These are phyloP conservation scores for Gasterosteus nipponicus DNA, from an alignment of 2,113 vertebrate species.

Conservation along the genomic window DNA sequence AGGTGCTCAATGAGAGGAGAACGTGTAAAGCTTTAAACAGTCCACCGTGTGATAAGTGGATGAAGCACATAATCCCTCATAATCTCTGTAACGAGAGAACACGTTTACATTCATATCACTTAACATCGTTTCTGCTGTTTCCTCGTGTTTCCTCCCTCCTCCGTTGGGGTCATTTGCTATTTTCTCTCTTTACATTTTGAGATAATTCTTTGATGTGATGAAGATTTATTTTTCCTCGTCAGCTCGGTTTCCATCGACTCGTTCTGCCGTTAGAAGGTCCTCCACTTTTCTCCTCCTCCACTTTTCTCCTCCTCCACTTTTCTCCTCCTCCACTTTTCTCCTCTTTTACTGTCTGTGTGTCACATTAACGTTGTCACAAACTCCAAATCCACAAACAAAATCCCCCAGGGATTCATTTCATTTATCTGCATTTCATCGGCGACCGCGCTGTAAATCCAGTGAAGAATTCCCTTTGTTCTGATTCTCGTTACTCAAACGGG, in stretches of 20 bases:
- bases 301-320: neutral
- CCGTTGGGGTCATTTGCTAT: no score
- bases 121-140: no score
- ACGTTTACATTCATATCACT: no score
- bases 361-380: neutral
- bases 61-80: neutral
- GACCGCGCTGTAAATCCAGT: neutral
- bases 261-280: slow-evolving; percentile 6
- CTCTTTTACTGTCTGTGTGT: neutral
- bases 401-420: neutral
- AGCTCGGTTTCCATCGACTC: neutral
- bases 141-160: neutral
- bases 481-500: neutral
- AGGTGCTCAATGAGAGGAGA: slow-evolving; percentile 6
- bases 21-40: slow-evolving; percentile 13
- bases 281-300: neutral
- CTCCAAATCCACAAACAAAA: neutral
- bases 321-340: no score
- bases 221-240: neutral
- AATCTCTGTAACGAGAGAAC: no score
- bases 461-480: neutral
- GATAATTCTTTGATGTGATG: neutral
- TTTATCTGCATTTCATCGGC: slow-evolving; percentile 14
- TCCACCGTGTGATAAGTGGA: slow-evolving; percentile 10
- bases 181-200: neutral